Evolutionary conservation across 1,140 invertebrate species (phyloP).

Genomic region (Parapsyche elsis): DNA sequence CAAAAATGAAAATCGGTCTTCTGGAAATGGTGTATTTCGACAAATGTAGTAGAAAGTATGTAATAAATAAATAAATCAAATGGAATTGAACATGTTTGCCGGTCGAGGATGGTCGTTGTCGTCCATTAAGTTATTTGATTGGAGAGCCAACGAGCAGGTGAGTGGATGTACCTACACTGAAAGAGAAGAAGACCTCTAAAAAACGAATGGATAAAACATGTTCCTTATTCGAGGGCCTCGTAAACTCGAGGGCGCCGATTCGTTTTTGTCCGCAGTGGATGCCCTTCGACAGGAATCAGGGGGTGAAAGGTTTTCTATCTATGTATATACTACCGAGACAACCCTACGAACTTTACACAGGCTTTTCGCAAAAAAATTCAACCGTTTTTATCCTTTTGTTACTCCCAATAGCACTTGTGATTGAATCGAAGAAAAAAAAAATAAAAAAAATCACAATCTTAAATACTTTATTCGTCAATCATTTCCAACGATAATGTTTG

Average conservation of each 20-base stretch:
- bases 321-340: too few species aligned
- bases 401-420: not conserved
- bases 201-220: slow-evolving; percentile 56
- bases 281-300: slow-evolving; percentile 22
- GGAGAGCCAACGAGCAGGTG: slow-evolving; percentile 11
- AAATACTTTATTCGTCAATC: not conserved
- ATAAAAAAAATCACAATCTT: not conserved
- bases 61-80: not conserved
- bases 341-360: not conserved
- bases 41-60: too few species aligned
- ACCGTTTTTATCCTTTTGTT: not conserved
- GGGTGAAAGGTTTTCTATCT: slow-evolving; percentile 31
- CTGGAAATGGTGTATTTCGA: too few species aligned
- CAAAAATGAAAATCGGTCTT: too few species aligned
- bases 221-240: slow-evolving; percentile 52
- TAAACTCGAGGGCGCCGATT: slow-evolving; percentile 46
- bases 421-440: not conserved
- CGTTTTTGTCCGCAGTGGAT: slow-evolving; percentile 46
- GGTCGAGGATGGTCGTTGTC: slow-evolving; percentile 34
- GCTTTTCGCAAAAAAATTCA: not conserved
- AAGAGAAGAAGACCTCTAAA: slow-evolving; percentile 36
- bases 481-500: not conserved
- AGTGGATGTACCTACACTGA: not conserved
- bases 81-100: not conserved
- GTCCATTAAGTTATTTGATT: slow-evolving; percentile 54